Evolutionary conservation across 2,888 invertebrate species (phyloP).

Genomic region (Tenthredo amoena): DNA sequence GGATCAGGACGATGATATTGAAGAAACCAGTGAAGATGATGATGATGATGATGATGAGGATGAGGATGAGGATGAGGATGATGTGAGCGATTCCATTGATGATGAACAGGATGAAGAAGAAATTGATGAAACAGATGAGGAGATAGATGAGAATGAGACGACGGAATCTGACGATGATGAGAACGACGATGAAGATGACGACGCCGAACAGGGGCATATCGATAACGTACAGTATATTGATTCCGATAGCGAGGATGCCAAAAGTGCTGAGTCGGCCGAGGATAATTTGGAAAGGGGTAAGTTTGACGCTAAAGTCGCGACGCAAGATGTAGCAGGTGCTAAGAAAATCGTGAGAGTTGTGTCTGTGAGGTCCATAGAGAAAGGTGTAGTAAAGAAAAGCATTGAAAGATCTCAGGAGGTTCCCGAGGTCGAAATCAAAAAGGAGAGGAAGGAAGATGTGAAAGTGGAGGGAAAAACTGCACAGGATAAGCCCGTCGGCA

Average conservation of each 20-base stretch:
- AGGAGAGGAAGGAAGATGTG: constrained; percentile 48
- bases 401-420: constrained; percentile 1
- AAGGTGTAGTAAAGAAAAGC: constrained; percentile 22
- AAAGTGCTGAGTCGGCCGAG: neutral
- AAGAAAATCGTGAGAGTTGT: constrained; percentile 9
- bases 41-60: constrained; percentile 63
- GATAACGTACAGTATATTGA: constrained; percentile 32
- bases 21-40: constrained; percentile 66
- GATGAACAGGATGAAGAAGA: constrained; percentile 55
- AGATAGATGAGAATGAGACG: constrained; percentile 7
- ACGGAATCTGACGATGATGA: constrained; percentile 6
- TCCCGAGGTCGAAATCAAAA: constrained; percentile 4
- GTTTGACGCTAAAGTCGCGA: neutral
- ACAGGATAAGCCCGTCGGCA: constrained; percentile 41
- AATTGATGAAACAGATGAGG: constrained; percentile 54
- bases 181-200: constrained; percentile 40
- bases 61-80: constrained; percentile 53
- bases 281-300: neutral
- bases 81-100: constrained; percentile 63
- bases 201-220: constrained; percentile 45
- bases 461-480: constrained; percentile 10
- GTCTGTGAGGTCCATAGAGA: neutral
- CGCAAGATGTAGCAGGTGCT: neutral
- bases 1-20: constrained; percentile 60
- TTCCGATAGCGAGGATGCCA: neutral